Percentiles rank a stretch among this genome's conserved stretches.
These are phyloP conservation scores for Scytalopus superciliaris DNA, from an alignment of 2,113 vertebrate genomes.

Conservation along the genomic window DNA sequence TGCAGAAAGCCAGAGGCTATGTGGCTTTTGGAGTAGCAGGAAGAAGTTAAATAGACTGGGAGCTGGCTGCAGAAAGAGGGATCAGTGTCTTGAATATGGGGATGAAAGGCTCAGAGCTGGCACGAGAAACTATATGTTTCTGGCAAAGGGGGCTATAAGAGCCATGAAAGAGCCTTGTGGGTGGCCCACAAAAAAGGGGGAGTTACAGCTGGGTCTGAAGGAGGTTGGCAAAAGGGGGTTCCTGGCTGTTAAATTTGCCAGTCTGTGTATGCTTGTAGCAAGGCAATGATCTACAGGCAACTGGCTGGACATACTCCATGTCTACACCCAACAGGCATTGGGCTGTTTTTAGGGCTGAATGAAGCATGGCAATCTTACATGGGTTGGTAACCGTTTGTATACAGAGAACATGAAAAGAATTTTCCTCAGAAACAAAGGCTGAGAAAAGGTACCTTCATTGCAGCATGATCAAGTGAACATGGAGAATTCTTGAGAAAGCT, in stretches of 20 bases:
- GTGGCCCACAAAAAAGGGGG: slow-evolving; percentile 7
- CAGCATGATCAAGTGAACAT: not conserved
- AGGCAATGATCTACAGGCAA: slow-evolving; percentile 7
- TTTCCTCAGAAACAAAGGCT: not conserved
- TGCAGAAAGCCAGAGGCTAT: slow-evolving; percentile 10
- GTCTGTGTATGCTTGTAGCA: slow-evolving; percentile 7
- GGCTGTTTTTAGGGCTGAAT: not conserved
- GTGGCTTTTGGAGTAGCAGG: slow-evolving; percentile 23
- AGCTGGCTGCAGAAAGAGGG: slow-evolving; percentile 3
- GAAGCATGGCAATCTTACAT: not conserved
- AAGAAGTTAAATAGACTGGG: slow-evolving; percentile 27
- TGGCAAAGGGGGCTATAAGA: not conserved
- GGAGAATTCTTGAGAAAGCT: not conserved
- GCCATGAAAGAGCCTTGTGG: slow-evolving; percentile 59
- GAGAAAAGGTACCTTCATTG: not conserved
- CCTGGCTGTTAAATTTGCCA: slow-evolving; percentile 3
- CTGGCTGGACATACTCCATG: not conserved
- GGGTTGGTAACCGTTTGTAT: not conserved
- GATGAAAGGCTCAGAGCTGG: slow-evolving; percentile 56
- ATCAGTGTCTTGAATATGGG: not conserved
- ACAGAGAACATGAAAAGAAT: not conserved
- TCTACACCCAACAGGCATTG: not conserved
- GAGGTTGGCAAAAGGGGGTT: slow-evolving; percentile 20
- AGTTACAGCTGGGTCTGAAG: slow-evolving; percentile 10
- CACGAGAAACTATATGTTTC: not conserved